Percentiles rank a stretch among this genome's conserved stretches.
These are phyloP conservation scores for Brachionus asplanchnoidis DNA, from an alignment of 1,140 invertebrate species.

Conservation along the genomic window DNA sequence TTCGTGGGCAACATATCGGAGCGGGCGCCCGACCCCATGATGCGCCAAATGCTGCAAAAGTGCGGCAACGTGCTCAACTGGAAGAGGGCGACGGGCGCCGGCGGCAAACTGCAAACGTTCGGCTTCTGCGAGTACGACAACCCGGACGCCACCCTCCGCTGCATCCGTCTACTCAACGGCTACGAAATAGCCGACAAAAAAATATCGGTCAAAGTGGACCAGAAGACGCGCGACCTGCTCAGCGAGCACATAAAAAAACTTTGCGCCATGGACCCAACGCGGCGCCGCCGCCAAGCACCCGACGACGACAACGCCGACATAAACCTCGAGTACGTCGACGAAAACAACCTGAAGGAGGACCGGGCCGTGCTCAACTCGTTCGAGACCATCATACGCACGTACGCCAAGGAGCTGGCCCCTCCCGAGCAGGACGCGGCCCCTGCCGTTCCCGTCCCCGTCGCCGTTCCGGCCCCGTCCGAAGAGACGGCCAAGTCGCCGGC, in stretches of 20 bases:
- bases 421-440: background rate
- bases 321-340: conserved; percentile 49
- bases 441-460: background rate
- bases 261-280: background rate
- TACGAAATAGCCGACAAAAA: conserved; percentile 86
- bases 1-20: conserved; percentile 98
- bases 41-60: conserved; percentile 76
- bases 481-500: background rate
- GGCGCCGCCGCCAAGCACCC: background rate
- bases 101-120: conserved; percentile 73
- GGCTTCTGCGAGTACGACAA: conserved; percentile 95
- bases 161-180: conserved; percentile 87
- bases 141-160: conserved; percentile 85
- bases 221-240: conserved; percentile 86
- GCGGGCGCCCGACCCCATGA: conserved; percentile 85
- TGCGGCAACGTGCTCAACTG: conserved; percentile 88
- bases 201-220: conserved; percentile 86
- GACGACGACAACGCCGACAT: conserved; percentile 45
- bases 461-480: background rate
- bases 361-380: conserved; percentile 68
- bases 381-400: conserved; percentile 71
- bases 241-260: conserved; percentile 72
- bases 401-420: conserved; percentile 64
- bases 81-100: conserved; percentile 85
- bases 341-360: conserved; percentile 50